Conservation (phyloP, 2,888 invertebrate species). For the Lapara coniferarum region DNA sequence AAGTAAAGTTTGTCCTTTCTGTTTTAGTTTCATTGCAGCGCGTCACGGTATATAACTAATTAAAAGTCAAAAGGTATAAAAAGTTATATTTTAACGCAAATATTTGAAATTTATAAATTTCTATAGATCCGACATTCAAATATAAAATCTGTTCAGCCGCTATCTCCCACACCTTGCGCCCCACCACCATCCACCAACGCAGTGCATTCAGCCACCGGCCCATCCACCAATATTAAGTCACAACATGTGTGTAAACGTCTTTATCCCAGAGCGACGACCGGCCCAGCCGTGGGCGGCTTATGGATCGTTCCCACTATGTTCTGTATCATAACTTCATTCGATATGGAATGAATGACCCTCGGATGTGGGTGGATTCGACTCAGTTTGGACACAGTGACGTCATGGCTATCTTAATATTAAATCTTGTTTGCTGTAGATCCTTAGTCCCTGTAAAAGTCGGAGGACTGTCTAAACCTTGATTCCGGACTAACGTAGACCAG, state of each 20-base stretch:
- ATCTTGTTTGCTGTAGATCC: background rate
- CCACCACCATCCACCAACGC: slow-evolving; percentile 49
- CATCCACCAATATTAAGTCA: slow-evolving; percentile 48
- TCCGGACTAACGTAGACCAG: background rate
- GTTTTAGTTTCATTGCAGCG: too few species aligned
- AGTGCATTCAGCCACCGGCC: slow-evolving; percentile 43
- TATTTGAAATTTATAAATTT: too few species aligned
- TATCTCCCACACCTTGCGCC: slow-evolving; percentile 29
- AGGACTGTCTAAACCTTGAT: background rate
- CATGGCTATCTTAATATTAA: background rate
- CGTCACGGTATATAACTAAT: too few species aligned
- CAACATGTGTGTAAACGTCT: slow-evolving; percentile 49
- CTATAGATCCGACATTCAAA: too few species aligned
- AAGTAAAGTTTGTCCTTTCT: too few species aligned
- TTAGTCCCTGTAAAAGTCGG: too few species aligned
- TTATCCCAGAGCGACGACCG: slow-evolving; percentile 39
- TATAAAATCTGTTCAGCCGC: slow-evolving; percentile 28
- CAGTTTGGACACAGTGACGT: slow-evolving; percentile 6
- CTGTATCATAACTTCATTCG: slow-evolving; percentile 18
- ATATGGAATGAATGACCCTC: slow-evolving; percentile 23
- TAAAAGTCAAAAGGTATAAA: too few species aligned
- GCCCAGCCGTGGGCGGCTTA: slow-evolving; percentile 25
- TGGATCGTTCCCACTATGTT: slow-evolving; percentile 25
- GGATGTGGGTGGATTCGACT: slow-evolving; percentile 11
- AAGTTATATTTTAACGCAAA: too few species aligned